Base-by-base conservation (phyloP, 2,113 vertebrate genomes). In the Leucopsar rothschildi region DNA sequence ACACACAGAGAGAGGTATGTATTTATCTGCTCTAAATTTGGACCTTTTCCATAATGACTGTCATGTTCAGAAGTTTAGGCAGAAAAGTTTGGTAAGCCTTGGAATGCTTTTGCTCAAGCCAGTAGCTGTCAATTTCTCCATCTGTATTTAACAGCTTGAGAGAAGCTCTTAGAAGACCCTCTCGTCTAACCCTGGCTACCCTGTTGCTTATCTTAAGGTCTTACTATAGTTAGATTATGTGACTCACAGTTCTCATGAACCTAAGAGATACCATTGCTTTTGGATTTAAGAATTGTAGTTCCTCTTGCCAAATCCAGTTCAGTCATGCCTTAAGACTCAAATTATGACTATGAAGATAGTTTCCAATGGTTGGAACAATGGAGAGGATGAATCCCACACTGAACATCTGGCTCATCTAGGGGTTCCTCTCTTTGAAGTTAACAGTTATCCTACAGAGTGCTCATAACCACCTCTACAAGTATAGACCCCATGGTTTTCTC, bases 1-100 rank as follows among this genome's bases (percentile, higher is more conserved):
- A 45, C 0, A 35, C 4, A 56, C 5, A 22, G 7, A 35, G 5
- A 47, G 5, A 44, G 8, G 5, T 33, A 5, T 35, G 3, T 29
- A 49, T 57, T 11, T 80, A 25, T 47, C 20, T 56, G 10, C 10
- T 69, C 24, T 24, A 7, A 57, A 60, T 89, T n/a, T 73, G 45
- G 63, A 83, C n/a, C 16, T 76, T 79, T 92, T 25, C 65, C 17
- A 86, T 72, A 72, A 31, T 49, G 86, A 72, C 10, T 81, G 37
- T 40, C 4, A 1, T 21, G 31, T 40, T 90, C n/a, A 40, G n/a
- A 70, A 88, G 24, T 65, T 82, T 56, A 90, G n/a, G 31, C 0
- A 1, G n/a, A 57, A 65, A 49, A 83, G 11, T 21, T 40, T 61
- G 39, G 19, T 59, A 72, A 9, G 79, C 21, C 28, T 82, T 82